These are phyloP conservation scores for Pteronotus mesoamericanus DNA, from an alignment of 2,797 vertebrate genomes.

Conservation along the genomic window DNA sequence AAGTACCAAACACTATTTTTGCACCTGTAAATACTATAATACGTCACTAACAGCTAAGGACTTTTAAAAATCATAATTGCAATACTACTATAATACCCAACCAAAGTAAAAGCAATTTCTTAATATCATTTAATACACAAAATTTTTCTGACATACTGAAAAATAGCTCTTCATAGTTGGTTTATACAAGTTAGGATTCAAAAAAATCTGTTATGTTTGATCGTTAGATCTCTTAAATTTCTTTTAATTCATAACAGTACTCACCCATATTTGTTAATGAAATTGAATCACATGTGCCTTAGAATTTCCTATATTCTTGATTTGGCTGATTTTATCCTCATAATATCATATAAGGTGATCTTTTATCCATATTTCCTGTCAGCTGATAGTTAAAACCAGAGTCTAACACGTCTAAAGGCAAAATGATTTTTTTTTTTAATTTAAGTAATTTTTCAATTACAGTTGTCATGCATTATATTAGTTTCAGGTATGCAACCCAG, in stretches of 20 bases:
- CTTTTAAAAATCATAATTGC: not conserved
- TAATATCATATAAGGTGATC: not conserved
- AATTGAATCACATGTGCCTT: not conserved
- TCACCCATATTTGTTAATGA: not conserved
- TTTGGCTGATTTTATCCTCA: not conserved
- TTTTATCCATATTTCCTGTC: not conserved
- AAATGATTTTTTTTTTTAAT: not conserved
- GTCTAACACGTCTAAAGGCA: not conserved
- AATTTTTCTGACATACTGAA: slow-evolving; percentile 23
- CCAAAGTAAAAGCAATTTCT: not conserved
- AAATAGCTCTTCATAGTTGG: not conserved
- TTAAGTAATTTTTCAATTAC: not conserved
- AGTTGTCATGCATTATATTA: not conserved
- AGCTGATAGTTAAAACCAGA: not conserved
- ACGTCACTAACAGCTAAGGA: not conserved
- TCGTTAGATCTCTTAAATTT: not conserved
- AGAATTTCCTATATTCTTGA: not conserved
- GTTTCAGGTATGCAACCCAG: not conserved
- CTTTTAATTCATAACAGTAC: not conserved
- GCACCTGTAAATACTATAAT: not conserved
- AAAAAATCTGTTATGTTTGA: not conserved
- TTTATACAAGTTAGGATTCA: not conserved
- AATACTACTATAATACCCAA: not conserved
- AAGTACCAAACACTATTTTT: not conserved
- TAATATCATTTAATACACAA: not conserved